phyloP scores from a whole-genome alignment of 37 sponge, comb jelly and placozoan genomes.

The Eunapius fragilis region DNA sequence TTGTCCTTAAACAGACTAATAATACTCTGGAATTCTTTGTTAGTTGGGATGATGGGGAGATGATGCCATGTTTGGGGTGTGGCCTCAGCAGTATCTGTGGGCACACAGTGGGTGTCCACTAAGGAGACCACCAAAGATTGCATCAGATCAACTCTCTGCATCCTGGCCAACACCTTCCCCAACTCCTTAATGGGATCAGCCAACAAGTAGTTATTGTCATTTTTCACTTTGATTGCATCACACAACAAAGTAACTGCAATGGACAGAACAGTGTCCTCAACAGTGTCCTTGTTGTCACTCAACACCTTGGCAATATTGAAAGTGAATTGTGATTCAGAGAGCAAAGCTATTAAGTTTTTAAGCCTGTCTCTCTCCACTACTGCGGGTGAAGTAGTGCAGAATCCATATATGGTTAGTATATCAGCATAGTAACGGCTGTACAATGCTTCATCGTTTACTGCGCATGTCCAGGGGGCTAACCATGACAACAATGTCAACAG shows the following conservation, averaged over 20 bases:
- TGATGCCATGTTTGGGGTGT: neutral
- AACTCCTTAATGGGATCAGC: neutral
- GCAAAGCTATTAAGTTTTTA: neutral
- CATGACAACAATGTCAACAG: neutral
- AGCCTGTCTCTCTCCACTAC: neutral
- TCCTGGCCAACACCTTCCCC: neutral
- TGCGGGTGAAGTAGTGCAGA: neutral
- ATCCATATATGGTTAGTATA: neutral
- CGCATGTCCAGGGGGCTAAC: neutral
- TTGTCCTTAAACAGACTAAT: neutral
- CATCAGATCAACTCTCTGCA: neutral
- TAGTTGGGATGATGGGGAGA: slow-evolving; percentile 18
- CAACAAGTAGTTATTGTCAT: neutral
- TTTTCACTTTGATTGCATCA: neutral
- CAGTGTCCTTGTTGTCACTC: neutral
- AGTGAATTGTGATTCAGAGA: neutral
- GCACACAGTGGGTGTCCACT: neutral
- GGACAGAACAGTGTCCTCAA: neutral
- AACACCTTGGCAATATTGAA: neutral
- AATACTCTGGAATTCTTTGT: slow-evolving; percentile 17
- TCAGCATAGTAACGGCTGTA: neutral
- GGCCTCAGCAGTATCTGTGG: neutral
- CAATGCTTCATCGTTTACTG: neutral
- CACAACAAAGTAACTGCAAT: neutral
- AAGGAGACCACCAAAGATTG: neutral